Evolutionary conservation across 2,113 vertebrate genomes (phyloP), one percentile per base, ranked within the genome.

Genomic region (Sterrhoptilus dennistouni): DNA sequence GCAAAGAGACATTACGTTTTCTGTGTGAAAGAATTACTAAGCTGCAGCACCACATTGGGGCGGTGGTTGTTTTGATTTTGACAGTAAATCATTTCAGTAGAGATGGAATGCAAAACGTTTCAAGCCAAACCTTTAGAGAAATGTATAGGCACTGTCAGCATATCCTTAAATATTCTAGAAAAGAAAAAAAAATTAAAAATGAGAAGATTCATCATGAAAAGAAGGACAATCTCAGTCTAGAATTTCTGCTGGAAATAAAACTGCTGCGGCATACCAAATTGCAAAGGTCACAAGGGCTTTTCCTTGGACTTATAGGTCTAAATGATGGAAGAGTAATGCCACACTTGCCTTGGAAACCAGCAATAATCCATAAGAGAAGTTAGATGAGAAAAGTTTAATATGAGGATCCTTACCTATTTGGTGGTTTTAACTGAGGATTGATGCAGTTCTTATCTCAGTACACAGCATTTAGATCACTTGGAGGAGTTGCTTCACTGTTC

Each of bases 11-110:
- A 50, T 85, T 81, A 31, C 12, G 29, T 84, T 92, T 96, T 80
- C 85, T 56, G 8, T 95, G 54, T 87, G 89, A 66, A 95, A 85
- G 95, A 97, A 80, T 95, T 94, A 92, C 82, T 93, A 86, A 93
- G 69, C 72, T 94, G 87, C 47, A 94, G 56, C 79, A 89, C 49
- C 72, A 83, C 79, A 77, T 40, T 83, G 47, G 44, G 63, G 47
- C 72, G 84, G 83, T 47, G 91, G 60, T 85, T 89, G 89, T 83
- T 93, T 87, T 92, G 31, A 90, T 87, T 95, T 59, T 88, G 77
- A 64, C 81, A 74, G 64, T 94, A 95, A 95, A 93, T 96, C 49
- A 94, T 94, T 97, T 93, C 74, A 71, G 42, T 53, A 89, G 71
- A 96, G 80, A 70, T 66, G 33, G 66, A 95, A 89, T 65, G 59